Evolutionary conservation across 2,797 vertebrate species (phyloP), one percentile per base, ranked within the genome.

Genomic region (Silurus aristotelis): DNA sequence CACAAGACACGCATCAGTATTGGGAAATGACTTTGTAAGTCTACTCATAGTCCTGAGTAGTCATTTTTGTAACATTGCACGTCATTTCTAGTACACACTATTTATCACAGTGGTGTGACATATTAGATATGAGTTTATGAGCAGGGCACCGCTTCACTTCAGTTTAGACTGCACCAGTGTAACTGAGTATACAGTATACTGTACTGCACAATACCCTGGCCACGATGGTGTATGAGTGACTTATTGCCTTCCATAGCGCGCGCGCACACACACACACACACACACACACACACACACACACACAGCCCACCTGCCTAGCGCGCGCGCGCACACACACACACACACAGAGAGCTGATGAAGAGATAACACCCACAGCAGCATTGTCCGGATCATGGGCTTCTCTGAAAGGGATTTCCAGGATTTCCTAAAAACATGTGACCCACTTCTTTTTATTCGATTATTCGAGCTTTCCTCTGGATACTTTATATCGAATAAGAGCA

Each of bases 331-430:
- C 31, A 38, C 31, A 38, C 31, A 38, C 38, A 38, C 38, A 80
- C 61, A 80, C 78, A 48, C 61, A 10, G 22, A 38, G 38, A 66
- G 63, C 79, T 31, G 79, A 80, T 80, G 79, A 80, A 55, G 80
- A 2, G 66, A 71, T 82, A 82, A 71, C 25, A 8, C 58, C 66
- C 27, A 58, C 52, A 82, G 27, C 27, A 82, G 27, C 27, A 82
- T 12, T 27, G 19, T 70, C 52, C 66, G 12, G 80, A 82, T 43
- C 27, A 71, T 82, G 80, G 80, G 63, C 79, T 66, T 80, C 52
- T 80, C 61, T 48, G 14, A 56, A 82, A 5, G 52, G 27, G 25
- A 82, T 82, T n/a, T 82, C 12, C 66, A 38, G 64, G 66, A 55
- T 52, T 71, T 43, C 13, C 70, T 82, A 1, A 12, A 31, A 67